Evolutionary conservation across 2,888 invertebrate genomes (phyloP).

Genomic region (Drosophila paramelanica): DNA sequence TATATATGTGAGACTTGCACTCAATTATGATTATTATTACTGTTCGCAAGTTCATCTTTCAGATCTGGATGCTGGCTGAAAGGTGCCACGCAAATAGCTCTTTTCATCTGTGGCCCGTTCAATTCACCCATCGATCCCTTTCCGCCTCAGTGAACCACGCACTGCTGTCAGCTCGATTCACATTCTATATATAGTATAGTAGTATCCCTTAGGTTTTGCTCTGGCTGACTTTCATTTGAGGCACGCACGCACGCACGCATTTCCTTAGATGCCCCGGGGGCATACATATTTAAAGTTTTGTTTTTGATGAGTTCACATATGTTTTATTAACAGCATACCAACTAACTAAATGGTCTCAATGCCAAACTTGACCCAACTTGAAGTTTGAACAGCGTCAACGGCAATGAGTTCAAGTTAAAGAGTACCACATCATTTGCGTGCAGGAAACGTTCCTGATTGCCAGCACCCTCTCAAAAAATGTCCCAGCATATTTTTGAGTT

Average conservation of each 20-base stretch:
- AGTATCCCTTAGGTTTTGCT: slow-evolving; percentile 6
- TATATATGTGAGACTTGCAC: slow-evolving; percentile 1
- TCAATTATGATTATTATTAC: slow-evolving; percentile 20
- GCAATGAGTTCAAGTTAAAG: slow-evolving; percentile 54
- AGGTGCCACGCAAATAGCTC: slow-evolving; percentile 19
- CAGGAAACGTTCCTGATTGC: slow-evolving; percentile 31
- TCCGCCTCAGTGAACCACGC: slow-evolving; percentile 54
- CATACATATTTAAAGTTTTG: slow-evolving; percentile 73
- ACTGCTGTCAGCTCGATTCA: slow-evolving; percentile 51
- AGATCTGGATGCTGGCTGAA: slow-evolving; percentile 5
- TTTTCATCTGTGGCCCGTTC: slow-evolving; percentile 14
- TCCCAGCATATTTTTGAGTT: slow-evolving; percentile 52
- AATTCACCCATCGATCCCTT: slow-evolving; percentile 21
- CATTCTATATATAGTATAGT: slow-evolving; percentile 15
- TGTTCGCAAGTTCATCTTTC: slow-evolving; percentile 13
- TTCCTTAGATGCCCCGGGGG: slow-evolving; percentile 62
- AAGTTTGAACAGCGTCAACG: slow-evolving; percentile 40
- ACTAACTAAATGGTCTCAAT: slow-evolving; percentile 40
- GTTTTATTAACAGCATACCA: slow-evolving; percentile 71
- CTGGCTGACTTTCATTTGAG: slow-evolving; percentile 33
- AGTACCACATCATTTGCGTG: slow-evolving; percentile 46
- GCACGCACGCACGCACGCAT: slow-evolving; percentile 60
- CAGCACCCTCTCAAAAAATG: slow-evolving; percentile 14
- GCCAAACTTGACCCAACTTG: slow-evolving; percentile 25
- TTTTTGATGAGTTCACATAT: slow-evolving; percentile 77